Evolutionary conservation across 2,113 vertebrate genomes (phyloP).

Genomic region (Halichoerus grypus): DNA sequence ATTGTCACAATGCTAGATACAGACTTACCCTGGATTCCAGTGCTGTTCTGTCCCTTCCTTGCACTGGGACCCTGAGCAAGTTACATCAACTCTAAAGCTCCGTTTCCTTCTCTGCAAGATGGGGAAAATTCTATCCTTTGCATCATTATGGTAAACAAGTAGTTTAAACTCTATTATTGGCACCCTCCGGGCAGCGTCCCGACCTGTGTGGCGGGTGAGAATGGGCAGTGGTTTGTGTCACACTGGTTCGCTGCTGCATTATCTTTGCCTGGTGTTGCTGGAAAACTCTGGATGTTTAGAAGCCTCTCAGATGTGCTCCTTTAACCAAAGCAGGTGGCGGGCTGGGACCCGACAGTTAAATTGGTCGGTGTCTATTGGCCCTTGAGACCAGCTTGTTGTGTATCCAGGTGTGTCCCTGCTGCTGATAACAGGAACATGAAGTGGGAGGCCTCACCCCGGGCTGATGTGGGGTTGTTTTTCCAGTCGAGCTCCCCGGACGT

Average conservation of each 20-base stretch:
- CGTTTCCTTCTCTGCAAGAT: not conserved
- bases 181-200: too few relatives aligned
- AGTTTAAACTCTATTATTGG: not conserved
- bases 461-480: not conserved
- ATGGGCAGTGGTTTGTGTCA: accelerated
- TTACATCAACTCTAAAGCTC: too few relatives aligned
- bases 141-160: not conserved
- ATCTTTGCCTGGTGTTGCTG: not conserved
- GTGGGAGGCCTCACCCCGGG: not conserved
- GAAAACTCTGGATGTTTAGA: not conserved
- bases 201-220: accelerated
- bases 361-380: accelerated
- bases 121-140: not conserved
- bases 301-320: not conserved
- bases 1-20: accelerated
- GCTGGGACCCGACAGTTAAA: not conserved
- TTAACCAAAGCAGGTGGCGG: not conserved
- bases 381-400: accelerated
- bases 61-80: not conserved
- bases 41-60: not conserved
- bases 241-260: accelerated
- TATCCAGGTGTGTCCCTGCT: not conserved
- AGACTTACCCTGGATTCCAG: accelerated
- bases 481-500: accelerated
- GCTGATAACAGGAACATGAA: not conserved